A percentile compares a stretch with the other conserved stretches of the same genome.
phyloP scores from a whole-genome alignment of 1,140 invertebrate genomes.

The Pectinophora gossypiella region DNA sequence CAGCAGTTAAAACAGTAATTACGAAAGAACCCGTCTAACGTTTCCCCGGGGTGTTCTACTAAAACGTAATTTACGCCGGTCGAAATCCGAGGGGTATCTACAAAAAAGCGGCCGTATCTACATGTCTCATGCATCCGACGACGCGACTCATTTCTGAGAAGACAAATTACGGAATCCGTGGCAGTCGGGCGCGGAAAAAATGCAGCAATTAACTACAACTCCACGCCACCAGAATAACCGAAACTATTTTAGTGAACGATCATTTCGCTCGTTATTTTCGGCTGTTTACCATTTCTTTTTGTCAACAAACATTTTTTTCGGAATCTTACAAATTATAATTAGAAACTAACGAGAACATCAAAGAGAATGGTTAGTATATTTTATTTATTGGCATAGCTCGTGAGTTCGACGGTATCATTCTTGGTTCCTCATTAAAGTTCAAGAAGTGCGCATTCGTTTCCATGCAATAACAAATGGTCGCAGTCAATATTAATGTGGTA shows the following conservation, averaged over 20 bases:
- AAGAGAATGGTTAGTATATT: conserved; percentile 22
- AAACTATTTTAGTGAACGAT: conserved; percentile 50
- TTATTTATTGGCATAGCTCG: neutral
- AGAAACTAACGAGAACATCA: conserved; percentile 26
- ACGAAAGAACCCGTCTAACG: conserved; percentile 60
- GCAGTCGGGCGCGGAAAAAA: conserved; percentile 64
- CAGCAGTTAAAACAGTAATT: conserved; percentile 68
- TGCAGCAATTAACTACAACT: conserved; percentile 65
- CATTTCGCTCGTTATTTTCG: conserved; percentile 53
- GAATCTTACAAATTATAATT: conserved; percentile 29
- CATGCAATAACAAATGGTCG: conserved; percentile 51
- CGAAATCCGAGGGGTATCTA: conserved; percentile 57
- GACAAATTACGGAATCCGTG: conserved; percentile 69
- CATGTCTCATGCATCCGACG: conserved; percentile 66
- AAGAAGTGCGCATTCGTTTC: conserved; percentile 33
- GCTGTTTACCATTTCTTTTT: conserved; percentile 43
- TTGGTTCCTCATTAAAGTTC: conserved; percentile 43
- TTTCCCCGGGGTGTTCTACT: conserved; percentile 63
- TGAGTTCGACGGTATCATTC: conserved; percentile 24
- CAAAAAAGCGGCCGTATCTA: conserved; percentile 61
- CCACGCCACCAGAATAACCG: conserved; percentile 44
- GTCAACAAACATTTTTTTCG: conserved; percentile 22
- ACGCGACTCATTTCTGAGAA: conserved; percentile 73
- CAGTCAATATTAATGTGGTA: conserved; percentile 49
- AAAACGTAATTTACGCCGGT: conserved; percentile 67